Conservation (phyloP, 2,113 vertebrate genomes). For the Leuciscus idus region DNA sequence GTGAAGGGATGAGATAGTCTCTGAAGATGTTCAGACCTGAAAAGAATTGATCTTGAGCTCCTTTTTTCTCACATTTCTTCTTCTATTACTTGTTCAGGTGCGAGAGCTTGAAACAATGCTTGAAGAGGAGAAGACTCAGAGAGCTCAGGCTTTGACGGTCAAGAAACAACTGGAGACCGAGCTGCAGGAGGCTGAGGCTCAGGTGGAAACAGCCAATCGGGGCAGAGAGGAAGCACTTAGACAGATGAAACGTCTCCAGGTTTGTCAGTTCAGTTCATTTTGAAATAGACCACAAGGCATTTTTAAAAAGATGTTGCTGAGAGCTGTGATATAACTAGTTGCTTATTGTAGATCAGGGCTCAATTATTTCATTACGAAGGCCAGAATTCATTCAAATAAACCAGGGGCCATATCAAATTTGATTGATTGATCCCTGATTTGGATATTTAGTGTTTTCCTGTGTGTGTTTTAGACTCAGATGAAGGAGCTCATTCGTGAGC, state of each 20-base stretch:
- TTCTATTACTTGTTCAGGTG: conserved; percentile 67
- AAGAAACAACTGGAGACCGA: conserved; percentile 87
- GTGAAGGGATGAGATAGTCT: neutral
- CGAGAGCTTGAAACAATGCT: conserved; percentile 84
- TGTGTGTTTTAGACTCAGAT: conserved; percentile 78
- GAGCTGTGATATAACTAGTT: neutral
- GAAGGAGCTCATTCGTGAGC: conserved; percentile 86
- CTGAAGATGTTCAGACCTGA: neutral
- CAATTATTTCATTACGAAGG: neutral
- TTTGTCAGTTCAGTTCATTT: conserved; percentile 46
- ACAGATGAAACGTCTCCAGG: conserved; percentile 86
- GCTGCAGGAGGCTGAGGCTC: conserved; percentile 83
- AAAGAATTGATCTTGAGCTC: neutral
- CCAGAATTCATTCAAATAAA: neutral
- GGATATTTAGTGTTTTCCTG: neutral
- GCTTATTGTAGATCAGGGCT: neutral
- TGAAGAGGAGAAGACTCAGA: conserved; percentile 87
- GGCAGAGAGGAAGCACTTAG: conserved; percentile 84
- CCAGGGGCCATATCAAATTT: neutral
- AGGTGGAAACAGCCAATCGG: conserved; percentile 75
- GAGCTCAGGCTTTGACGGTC: conserved; percentile 76
- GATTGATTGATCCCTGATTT: neutral
- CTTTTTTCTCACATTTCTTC: neutral
- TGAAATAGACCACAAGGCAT: neutral
- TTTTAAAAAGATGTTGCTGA: neutral